Conservation (phyloP, 1,140 invertebrate genomes). For the Platyscapa corneri region DNA sequence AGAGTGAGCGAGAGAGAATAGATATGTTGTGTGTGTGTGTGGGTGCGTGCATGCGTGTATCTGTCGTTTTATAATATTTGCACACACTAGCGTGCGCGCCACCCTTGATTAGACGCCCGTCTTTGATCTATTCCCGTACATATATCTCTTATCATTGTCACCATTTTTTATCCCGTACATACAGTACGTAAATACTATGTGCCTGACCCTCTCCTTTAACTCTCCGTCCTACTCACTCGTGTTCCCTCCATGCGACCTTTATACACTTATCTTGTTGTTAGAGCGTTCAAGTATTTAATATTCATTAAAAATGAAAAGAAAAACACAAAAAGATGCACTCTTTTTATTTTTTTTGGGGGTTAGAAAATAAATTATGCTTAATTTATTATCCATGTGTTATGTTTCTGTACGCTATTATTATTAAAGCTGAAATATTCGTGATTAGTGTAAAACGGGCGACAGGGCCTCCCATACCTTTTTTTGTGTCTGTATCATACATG, state of each 20-base stretch:
- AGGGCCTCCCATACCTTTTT: conserved; percentile 27
- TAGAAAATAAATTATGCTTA: not conserved
- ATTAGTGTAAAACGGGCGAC: conserved; percentile 30
- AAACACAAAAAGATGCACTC: not conserved
- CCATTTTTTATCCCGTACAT: not conserved
- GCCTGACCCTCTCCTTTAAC: not conserved
- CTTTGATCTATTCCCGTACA: not conserved
- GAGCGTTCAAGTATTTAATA: not conserved
- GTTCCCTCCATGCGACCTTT: not conserved
- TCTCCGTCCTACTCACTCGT: not conserved
- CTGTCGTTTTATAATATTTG: not conserved
- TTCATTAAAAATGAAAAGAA: not conserved
- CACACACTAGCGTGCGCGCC: not conserved
- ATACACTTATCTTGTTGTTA: not conserved
- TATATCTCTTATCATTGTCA: not conserved
- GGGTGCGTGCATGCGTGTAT: not conserved
- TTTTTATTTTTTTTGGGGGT: not conserved
- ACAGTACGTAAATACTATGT: not conserved
- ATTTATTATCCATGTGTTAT: not conserved
- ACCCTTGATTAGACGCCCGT: not conserved
- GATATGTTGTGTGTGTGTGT: not conserved
- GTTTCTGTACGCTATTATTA: not conserved
- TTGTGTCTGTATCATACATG: conserved; percentile 35
- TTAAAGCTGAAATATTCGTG: not conserved
- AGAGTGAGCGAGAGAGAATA: not conserved